Base-by-base conservation (phyloP, 2,113 vertebrate genomes). In the Picathartes gymnocephalus region DNA sequence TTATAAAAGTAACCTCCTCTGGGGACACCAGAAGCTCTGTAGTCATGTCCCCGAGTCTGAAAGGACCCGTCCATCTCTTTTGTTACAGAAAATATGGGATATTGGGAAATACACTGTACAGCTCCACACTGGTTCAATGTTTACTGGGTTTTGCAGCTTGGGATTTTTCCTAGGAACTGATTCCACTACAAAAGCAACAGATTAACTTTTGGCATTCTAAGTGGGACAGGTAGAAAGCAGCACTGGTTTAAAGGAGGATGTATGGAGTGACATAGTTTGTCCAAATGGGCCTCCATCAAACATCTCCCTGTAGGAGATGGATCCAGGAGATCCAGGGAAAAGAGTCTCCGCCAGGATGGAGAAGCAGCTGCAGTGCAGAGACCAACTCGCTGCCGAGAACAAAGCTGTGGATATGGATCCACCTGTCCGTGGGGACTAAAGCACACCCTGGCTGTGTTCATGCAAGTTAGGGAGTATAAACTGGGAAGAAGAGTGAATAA, bases 391-490 rank as follows among this genome's bases (percentile, higher is more conserved):
- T 4, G 62, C 22, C 21, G 18, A 15, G 33, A 15, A 3, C 22
- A 50, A 28, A 40, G 47, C 58, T 42, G 24, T 20, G 74, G 19
- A 1, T 7, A 3, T 9, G 6, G 23, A 18, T 2, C 6, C 2
- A 4, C 7, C 27, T 6, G 9, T 15, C 5, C 15, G 0, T 1
- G 7, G 23, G 21, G n/a, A 15, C 12, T 7, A 2, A 27, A 10
- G 6, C 21, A 10, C 33, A 13, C 30, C 4, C 40, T 5, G 17
- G 3, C 13, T 3, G 4, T 3, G 4, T 6, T 31, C 4, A 1
- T 3, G 19, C 18, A 18, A 28, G 33, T 14, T 1, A 37, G 31
- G 35, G 42, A 57, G 7, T 2, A 10, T 1, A 18, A 45, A 21
- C 31, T 2, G 16, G 51, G n/a, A 3, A 54, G 54, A 57, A 4